phyloP scores from a whole-genome alignment of 2,113 vertebrate species.

The Ochotona curzoniae region DNA sequence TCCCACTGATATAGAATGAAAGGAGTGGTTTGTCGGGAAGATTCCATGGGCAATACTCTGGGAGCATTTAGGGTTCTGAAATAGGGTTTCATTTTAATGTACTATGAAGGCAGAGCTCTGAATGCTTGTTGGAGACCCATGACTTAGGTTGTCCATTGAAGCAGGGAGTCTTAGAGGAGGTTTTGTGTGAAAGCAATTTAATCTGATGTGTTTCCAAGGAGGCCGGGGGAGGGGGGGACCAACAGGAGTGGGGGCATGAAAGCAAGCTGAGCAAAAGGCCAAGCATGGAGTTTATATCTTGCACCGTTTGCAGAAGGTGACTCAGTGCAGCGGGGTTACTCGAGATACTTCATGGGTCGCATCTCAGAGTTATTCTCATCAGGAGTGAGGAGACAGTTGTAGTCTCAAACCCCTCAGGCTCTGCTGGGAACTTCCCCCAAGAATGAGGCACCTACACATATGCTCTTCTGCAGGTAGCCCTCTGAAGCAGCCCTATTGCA shows the following conservation, averaged over 20 bases:
- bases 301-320: background rate
- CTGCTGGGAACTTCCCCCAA: background rate
- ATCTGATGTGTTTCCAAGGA: background rate
- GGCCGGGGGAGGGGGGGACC: background rate
- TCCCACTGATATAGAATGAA: background rate
- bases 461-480: background rate
- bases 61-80: background rate
- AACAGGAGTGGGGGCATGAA: background rate
- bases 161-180: background rate
- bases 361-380: background rate
- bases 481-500: background rate
- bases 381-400: background rate
- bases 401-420: too few species aligned
- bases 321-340: background rate
- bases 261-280: background rate
- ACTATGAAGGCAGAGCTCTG: background rate
- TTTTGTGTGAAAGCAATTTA: background rate
- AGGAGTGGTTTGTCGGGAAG: background rate
- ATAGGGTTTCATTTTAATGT: background rate
- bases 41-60: background rate
- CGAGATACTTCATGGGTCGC: background rate
- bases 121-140: background rate
- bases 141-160: background rate
- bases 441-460: background rate
- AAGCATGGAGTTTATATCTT: too few species aligned